These are phyloP conservation scores for Halcyon smyrnensis DNA, from an alignment of 2,797 vertebrate genomes.

Conservation along the genomic window DNA sequence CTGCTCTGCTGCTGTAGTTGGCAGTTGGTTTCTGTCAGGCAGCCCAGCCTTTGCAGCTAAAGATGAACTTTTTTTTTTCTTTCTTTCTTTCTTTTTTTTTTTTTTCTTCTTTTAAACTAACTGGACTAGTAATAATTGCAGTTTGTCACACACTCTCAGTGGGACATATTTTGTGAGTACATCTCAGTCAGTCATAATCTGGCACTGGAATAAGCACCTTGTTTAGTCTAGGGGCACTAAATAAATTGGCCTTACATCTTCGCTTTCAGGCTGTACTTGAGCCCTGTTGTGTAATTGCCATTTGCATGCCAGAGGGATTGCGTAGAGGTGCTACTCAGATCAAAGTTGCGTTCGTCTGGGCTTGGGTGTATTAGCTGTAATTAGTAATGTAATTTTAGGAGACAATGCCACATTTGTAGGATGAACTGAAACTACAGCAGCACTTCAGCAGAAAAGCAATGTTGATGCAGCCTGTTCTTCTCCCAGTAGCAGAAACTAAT, in stretches of 20 bases:
- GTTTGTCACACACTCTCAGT: neutral
- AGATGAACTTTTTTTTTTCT: neutral
- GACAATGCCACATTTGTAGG: slow-evolving; percentile 52
- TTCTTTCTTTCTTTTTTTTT: neutral
- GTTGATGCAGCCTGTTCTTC: neutral
- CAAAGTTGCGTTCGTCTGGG: slow-evolving; percentile 53
- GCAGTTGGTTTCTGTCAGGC: neutral
- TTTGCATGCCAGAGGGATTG: slow-evolving; percentile 63
- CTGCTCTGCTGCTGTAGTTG: neutral
- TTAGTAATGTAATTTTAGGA: slow-evolving; percentile 61
- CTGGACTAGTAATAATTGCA: slow-evolving; percentile 42
- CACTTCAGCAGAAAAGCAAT: neutral
- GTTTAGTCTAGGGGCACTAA: slow-evolving; percentile 56
- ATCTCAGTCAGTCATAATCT: slow-evolving; percentile 23
- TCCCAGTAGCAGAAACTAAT: slow-evolving; percentile 9
- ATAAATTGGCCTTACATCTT: slow-evolving; percentile 53
- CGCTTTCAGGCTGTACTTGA: slow-evolving; percentile 57
- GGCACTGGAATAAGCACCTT: slow-evolving; percentile 50
- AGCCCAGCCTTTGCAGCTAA: neutral
- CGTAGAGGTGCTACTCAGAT: slow-evolving; percentile 45
- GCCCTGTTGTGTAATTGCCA: slow-evolving; percentile 45
- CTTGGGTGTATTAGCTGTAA: slow-evolving; percentile 56
- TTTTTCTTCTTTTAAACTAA: neutral
- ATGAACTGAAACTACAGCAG: slow-evolving; percentile 19
- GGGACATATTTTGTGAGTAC: slow-evolving; percentile 49